Percentiles rank a stretch among this genome's conserved stretches.
These are phyloP conservation scores for Montipora capitata DNA, from an alignment of 92 coral and sea anemone genomes.

Conservation along the genomic window DNA sequence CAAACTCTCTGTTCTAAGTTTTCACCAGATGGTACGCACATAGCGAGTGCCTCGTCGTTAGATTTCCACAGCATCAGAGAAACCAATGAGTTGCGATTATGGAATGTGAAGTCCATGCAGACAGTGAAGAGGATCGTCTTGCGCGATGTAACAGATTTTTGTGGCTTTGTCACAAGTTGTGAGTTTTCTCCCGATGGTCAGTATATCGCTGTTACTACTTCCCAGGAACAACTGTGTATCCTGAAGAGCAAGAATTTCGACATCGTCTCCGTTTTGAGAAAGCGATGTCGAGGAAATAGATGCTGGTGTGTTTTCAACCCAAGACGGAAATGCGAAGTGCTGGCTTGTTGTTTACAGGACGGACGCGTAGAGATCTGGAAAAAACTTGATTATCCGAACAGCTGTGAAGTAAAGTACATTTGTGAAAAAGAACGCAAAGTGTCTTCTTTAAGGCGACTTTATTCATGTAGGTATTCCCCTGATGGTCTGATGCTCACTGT, in stretches of 20 bases:
- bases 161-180: constrained; percentile 95
- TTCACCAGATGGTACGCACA: constrained; percentile 86
- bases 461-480: constrained; percentile 86
- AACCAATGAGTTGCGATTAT: constrained; percentile 90
- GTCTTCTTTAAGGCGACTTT: constrained; percentile 72
- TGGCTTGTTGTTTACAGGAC: constrained; percentile 92
- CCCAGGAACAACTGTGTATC: constrained; percentile 92
- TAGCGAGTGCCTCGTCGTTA: constrained; percentile 87
- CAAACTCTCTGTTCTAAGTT: constrained; percentile 90
- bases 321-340: constrained; percentile 67
- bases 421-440: constrained; percentile 85
- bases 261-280: constrained; percentile 84
- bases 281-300: constrained; percentile 87
- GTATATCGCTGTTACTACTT: constrained; percentile 87
- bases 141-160: constrained; percentile 89
- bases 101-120: constrained; percentile 92
- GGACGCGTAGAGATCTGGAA: constrained; percentile 88
- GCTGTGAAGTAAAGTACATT: constrained; percentile 65
- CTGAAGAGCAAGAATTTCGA: constrained; percentile 84
- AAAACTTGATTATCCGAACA: constrained; percentile 51
- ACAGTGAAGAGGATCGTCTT: constrained; percentile 82
- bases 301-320: constrained; percentile 95
- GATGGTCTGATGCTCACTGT: constrained; percentile 84
- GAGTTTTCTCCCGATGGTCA: constrained; percentile 92
- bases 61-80: constrained; percentile 94